Evolutionary conservation across 2,888 invertebrate genomes (phyloP).

Genomic region (Tromatobia lineatoria): DNA sequence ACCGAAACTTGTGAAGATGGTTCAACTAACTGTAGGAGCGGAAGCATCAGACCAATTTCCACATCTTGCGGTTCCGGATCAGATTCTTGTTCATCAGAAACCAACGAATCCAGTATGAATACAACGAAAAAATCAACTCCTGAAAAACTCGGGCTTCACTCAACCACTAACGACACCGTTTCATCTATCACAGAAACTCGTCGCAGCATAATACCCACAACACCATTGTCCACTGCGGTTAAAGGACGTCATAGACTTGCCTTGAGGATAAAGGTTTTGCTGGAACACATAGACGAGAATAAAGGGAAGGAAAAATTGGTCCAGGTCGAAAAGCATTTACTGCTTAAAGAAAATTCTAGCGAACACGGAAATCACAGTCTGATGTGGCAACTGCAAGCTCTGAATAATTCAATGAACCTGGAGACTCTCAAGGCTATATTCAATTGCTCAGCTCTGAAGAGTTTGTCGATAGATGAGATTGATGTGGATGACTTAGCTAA

Average conservation of each 20-base stretch:
- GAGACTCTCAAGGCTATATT: conserved; percentile 70
- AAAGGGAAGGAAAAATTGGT: conserved; percentile 69
- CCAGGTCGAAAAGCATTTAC: conserved; percentile 71
- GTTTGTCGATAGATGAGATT: conserved; percentile 44
- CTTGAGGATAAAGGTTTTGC: conserved; percentile 71
- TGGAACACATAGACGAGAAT: conserved; percentile 72
- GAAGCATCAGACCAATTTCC: not conserved
- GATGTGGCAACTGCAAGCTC: conserved; percentile 63
- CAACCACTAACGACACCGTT: conserved; percentile 23
- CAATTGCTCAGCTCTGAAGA: conserved; percentile 67
- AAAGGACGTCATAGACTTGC: conserved; percentile 57
- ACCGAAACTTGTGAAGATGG: conserved; percentile 36
- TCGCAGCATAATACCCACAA: conserved; percentile 43
- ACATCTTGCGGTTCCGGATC: conserved; percentile 25
- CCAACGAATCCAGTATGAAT: not conserved
- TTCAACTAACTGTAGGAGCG: conserved; percentile 24
- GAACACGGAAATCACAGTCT: conserved; percentile 66
- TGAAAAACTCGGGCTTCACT: conserved; percentile 18
- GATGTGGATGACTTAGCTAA: conserved; percentile 52
- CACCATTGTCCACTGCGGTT: not conserved
- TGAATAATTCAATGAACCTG: conserved; percentile 71
- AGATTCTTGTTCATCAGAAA: conserved; percentile 43
- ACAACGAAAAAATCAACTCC: conserved; percentile 18
- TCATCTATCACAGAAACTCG: conserved; percentile 48
- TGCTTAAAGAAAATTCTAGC: conserved; percentile 65